phyloP scores from a whole-genome alignment of 2,888 invertebrate genomes.

The Conchocele bisecta region DNA sequence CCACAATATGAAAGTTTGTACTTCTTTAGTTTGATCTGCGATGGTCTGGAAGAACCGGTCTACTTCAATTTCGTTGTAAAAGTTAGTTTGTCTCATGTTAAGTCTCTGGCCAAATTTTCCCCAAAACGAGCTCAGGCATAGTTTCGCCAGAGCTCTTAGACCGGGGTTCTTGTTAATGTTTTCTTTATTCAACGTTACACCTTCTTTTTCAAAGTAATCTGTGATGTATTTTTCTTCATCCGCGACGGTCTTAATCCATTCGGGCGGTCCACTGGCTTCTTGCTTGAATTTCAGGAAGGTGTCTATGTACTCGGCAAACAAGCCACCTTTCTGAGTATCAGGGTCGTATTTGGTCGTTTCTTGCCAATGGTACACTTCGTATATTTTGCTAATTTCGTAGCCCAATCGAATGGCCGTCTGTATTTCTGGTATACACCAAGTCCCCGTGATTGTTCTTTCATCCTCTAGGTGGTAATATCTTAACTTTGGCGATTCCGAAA shows the following conservation, averaged over 20 bases:
- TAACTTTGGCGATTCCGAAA: slow-evolving; percentile 43
- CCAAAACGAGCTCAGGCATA: slow-evolving; percentile 45
- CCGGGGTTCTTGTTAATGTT: slow-evolving; percentile 37
- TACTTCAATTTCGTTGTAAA: not conserved
- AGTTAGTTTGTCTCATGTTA: slow-evolving; percentile 28
- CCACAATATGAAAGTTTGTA: not conserved
- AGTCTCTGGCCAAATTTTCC: slow-evolving; percentile 41
- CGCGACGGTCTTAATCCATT: no score
- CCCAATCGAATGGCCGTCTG: slow-evolving; percentile 4
- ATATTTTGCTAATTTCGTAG: slow-evolving; percentile 1
- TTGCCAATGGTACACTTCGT: slow-evolving; percentile 21
- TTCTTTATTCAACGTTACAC: slow-evolving; percentile 21
- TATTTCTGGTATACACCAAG: not conserved
- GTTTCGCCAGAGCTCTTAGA: slow-evolving; percentile 37
- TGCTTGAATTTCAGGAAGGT: no score
- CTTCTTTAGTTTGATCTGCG: slow-evolving; percentile 2
- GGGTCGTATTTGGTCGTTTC: not conserved
- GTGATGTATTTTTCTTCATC: no score
- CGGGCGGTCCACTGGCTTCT: no score
- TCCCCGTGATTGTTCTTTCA: not conserved
- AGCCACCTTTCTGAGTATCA: no score
- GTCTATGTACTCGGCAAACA: no score
- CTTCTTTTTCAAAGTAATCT: no score
- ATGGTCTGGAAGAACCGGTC: not conserved
- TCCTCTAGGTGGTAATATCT: slow-evolving; percentile 49